A percentile compares a stretch with the other conserved stretches of the same genome.
Evolutionary conservation across 2,113 vertebrate genomes (phyloP).

Genomic region (Microcebus ravelobensis): DNA sequence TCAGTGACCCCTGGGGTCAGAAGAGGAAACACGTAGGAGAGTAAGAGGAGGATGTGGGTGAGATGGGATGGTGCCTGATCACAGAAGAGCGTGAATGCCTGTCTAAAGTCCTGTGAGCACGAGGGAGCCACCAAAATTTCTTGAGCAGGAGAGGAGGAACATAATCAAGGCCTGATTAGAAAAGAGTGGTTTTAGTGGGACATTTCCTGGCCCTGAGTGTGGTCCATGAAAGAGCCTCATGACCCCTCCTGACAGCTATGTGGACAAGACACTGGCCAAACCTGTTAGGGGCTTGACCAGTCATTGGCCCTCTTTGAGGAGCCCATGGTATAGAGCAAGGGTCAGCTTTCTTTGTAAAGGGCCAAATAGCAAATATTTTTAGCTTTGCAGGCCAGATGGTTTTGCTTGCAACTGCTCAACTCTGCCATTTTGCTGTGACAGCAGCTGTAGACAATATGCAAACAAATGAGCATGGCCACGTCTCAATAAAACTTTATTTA

Average conservation of each 20-base stretch:
- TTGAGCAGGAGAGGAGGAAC: neutral
- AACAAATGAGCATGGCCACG: neutral
- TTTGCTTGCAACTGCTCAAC: neutral
- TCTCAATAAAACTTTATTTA: constrained; percentile 53
- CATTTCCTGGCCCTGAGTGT: neutral
- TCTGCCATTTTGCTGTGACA: no score
- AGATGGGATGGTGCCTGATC: neutral
- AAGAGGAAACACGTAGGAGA: neutral
- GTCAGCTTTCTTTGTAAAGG: neutral
- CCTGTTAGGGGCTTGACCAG: neutral
- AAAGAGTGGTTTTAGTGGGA: neutral
- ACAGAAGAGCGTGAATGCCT: neutral
- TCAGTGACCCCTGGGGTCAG: neutral
- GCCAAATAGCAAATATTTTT: neutral
- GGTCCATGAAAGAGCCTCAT: neutral
- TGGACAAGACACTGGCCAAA: neutral
- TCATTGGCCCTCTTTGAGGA: neutral
- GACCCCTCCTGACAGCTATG: neutral
- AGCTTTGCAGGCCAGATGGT: neutral
- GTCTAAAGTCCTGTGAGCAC: neutral
- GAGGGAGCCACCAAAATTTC: neutral
- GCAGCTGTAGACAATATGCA: neutral
- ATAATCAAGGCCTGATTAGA: neutral
- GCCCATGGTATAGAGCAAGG: neutral
- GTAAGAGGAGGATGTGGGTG: neutral